A percentile compares a stretch with the other conserved stretches of the same genome.
phyloP scores from a whole-genome alignment of 2,888 invertebrate species.

The Morpho deidamia region DNA sequence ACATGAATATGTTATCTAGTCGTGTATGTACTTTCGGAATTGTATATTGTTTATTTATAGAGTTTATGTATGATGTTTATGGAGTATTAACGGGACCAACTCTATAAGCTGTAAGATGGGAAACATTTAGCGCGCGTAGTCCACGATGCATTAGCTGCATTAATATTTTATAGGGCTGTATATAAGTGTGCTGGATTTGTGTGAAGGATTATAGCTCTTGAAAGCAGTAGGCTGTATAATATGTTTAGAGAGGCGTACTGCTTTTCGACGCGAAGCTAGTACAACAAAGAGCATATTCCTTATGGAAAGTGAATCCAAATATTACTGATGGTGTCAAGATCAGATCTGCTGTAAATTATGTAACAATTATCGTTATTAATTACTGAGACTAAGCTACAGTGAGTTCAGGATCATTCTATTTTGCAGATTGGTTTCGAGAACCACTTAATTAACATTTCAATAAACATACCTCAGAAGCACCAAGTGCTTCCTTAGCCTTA shows the following conservation, averaged over 20 bases:
- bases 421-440: slow-evolving; percentile 30
- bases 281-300: slow-evolving; percentile 63
- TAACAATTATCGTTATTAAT: slow-evolving; percentile 20
- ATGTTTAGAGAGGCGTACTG: slow-evolving; percentile 73
- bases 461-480: slow-evolving; percentile 67
- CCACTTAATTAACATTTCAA: slow-evolving; percentile 32
- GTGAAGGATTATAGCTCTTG: slow-evolving; percentile 54
- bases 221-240: slow-evolving; percentile 69
- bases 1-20: slow-evolving; percentile 78
- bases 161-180: slow-evolving; percentile 32
- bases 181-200: slow-evolving; percentile 45
- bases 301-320: slow-evolving; percentile 23
- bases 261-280: slow-evolving; percentile 58
- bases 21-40: slow-evolving; percentile 78
- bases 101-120: slow-evolving; percentile 55
- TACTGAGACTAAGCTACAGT: slow-evolving; percentile 17
- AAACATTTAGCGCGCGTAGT: slow-evolving; percentile 38
- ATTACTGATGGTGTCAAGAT: slow-evolving; percentile 42
- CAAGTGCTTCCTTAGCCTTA: slow-evolving; percentile 59
- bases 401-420: slow-evolving; percentile 24
- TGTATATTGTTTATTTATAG: slow-evolving; percentile 72
- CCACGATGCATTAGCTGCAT: slow-evolving; percentile 33
- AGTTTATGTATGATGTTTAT: slow-evolving; percentile 60
- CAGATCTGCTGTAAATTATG: slow-evolving; percentile 63
- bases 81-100: slow-evolving; percentile 73